Percentiles rank a stretch among this genome's conserved stretches.
phyloP scores from a whole-genome alignment of 2,888 invertebrate genomes.

The Tribolium freemani region DNA sequence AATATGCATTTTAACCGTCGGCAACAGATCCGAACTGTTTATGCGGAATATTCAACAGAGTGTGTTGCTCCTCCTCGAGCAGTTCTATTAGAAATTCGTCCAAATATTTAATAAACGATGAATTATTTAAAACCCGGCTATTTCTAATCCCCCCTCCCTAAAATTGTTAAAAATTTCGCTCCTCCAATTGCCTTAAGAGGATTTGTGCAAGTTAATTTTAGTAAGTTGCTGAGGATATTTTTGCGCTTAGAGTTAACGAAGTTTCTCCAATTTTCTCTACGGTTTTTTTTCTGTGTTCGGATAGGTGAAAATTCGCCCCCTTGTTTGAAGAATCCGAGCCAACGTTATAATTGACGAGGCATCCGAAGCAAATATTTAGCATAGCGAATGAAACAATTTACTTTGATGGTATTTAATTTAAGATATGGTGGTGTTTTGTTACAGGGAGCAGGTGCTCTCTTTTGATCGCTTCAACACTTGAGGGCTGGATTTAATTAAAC shows the following conservation, averaged over 20 bases:
- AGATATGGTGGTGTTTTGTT: conserved; percentile 49
- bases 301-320: background rate
- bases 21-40: conserved; percentile 59
- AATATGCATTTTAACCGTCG: conserved; percentile 59
- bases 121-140: conserved; percentile 25
- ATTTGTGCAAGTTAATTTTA: conserved; percentile 58
- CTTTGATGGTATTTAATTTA: conserved; percentile 47
- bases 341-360: conserved; percentile 48
- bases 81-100: background rate
- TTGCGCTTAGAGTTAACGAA: conserved; percentile 54
- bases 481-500: conserved; percentile 44
- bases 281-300: conserved; percentile 29
- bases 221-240: conserved; percentile 57
- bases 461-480: conserved; percentile 37
- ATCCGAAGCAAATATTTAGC: conserved; percentile 49
- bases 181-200: conserved; percentile 59
- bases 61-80: conserved; percentile 45
- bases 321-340: background rate
- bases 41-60: conserved; percentile 54
- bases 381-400: conserved; percentile 49
- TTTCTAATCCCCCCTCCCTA: conserved; percentile 34
- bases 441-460: conserved; percentile 34
- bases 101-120: background rate
- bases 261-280: conserved; percentile 50
- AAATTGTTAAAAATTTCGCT: conserved; percentile 57